Percentiles rank a stretch among this genome's conserved stretches.
These are phyloP conservation scores for Myotis findleyi DNA, from an alignment of 2,797 vertebrate species.

Conservation along the genomic window DNA sequence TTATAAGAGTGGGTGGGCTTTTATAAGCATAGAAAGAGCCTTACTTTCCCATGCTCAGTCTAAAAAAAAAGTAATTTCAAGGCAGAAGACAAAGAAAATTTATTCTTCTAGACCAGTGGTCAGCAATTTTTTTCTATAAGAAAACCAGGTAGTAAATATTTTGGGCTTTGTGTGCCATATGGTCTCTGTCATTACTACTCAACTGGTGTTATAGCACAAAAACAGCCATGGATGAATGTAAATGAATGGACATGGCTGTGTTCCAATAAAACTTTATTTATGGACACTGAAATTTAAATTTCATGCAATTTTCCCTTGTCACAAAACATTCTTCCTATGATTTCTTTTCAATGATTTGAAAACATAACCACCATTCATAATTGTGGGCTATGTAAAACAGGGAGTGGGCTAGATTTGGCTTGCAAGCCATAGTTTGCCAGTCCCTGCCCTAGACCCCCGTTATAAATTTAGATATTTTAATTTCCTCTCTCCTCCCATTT, in stretches of 20 bases:
- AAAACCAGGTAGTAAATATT: slow-evolving; percentile 39
- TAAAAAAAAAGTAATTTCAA: slow-evolving; percentile 31
- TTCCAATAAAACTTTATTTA: slow-evolving; percentile 60
- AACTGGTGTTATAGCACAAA: neutral
- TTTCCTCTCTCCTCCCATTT: neutral
- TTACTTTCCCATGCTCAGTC: neutral
- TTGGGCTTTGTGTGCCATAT: neutral
- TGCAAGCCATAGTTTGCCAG: neutral
- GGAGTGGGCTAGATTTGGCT: neutral
- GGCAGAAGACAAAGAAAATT: slow-evolving; percentile 4
- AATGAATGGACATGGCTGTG: neutral
- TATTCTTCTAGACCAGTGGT: neutral
- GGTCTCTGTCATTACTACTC: neutral
- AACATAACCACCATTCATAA: neutral
- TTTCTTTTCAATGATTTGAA: slow-evolving; percentile 10
- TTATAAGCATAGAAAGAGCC: neutral
- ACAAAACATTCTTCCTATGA: neutral
- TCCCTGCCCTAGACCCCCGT: neutral
- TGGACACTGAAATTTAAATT: slow-evolving; percentile 15
- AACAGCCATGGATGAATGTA: neutral
- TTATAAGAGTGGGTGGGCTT: slow-evolving; percentile 11
- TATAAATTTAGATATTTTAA: neutral
- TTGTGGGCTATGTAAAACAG: neutral
- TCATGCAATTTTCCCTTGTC: slow-evolving; percentile 26
- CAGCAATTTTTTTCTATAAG: slow-evolving; percentile 31